Evolutionary conservation across 1,140 invertebrate genomes (phyloP).

Genomic region (Apis dorsata): DNA sequence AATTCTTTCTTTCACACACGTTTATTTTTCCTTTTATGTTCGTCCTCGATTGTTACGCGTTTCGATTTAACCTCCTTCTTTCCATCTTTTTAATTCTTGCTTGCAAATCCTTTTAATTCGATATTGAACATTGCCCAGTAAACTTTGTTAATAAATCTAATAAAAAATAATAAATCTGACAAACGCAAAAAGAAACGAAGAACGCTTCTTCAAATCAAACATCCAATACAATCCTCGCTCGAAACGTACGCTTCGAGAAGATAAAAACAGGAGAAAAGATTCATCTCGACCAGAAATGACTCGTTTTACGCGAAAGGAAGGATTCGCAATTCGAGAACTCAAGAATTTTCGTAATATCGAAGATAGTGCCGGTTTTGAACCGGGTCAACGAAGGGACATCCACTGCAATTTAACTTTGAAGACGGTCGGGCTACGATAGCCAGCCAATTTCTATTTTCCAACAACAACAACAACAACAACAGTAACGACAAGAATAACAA

Average conservation of each 20-base stretch:
- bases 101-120: not conserved
- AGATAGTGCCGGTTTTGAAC: not conserved
- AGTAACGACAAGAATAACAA: not conserved
- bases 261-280: not conserved
- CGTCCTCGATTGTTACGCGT: not conserved
- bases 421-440: not conserved
- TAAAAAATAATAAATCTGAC: too few species aligned
- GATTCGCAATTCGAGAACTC: not conserved
- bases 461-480: not conserved
- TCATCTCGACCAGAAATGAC: not conserved
- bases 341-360: conserved; percentile 11
- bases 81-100: not conserved
- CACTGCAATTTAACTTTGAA: conserved; percentile 39
- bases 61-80: not conserved
- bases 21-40: too few species aligned
- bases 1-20: not conserved
- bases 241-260: not conserved
- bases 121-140: not conserved
- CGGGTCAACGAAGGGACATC: conserved; percentile 25
- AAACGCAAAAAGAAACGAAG: not conserved
- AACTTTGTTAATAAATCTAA: not conserved
- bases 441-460: not conserved
- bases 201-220: not conserved
- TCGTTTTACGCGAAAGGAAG: not conserved
- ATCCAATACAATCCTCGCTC: not conserved